Evolutionary conservation across 2,797 vertebrate species (phyloP).

Genomic region (Leptatherina wallacei): DNA sequence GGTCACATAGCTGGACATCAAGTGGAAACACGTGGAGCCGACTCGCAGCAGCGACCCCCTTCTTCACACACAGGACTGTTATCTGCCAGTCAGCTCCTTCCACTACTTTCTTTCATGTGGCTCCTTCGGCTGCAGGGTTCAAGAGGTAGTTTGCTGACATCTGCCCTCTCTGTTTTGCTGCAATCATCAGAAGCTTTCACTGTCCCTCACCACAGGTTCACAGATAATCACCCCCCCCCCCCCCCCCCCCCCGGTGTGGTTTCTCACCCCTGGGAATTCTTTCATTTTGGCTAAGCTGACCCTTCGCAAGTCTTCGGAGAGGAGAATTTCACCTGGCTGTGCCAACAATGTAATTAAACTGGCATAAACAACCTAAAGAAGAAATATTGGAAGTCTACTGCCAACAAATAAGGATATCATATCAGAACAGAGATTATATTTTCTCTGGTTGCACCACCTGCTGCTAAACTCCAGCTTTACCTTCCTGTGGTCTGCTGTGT

Average conservation of each 20-base stretch:
- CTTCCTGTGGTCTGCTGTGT: conserved; percentile 89
- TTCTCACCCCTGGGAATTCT: conserved; percentile 19
- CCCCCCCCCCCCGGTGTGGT: conserved; percentile 25
- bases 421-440: conserved; percentile 10
- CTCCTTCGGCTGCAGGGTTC: conserved; percentile 38
- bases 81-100: conserved; percentile 28
- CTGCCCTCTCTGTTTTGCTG: conserved; percentile 35
- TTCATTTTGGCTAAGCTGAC: conserved; percentile 4
- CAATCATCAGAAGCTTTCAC: conserved; percentile 38
- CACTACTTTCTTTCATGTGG: conserved; percentile 16
- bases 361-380: conserved; percentile 3
- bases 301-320: conserved; percentile 28
- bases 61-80: conserved; percentile 26
- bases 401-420: conserved; percentile 15
- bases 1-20: conserved; percentile 76
- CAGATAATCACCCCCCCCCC: conserved; percentile 45
- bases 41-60: conserved; percentile 21
- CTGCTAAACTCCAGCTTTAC: conserved; percentile 78
- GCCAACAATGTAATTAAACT: conserved; percentile 24
- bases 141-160: conserved; percentile 51
- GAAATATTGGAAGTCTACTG: conserved; percentile 4
- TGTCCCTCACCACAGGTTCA: conserved; percentile 28
- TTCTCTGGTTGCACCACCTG: conserved; percentile 13
- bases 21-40: conserved; percentile 45
- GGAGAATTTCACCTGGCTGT: conserved; percentile 7